A percentile compares a stretch with the other conserved stretches of the same genome.
Conservation (phyloP, 2,113 vertebrate genomes). For the Zosterops japonicus region DNA sequence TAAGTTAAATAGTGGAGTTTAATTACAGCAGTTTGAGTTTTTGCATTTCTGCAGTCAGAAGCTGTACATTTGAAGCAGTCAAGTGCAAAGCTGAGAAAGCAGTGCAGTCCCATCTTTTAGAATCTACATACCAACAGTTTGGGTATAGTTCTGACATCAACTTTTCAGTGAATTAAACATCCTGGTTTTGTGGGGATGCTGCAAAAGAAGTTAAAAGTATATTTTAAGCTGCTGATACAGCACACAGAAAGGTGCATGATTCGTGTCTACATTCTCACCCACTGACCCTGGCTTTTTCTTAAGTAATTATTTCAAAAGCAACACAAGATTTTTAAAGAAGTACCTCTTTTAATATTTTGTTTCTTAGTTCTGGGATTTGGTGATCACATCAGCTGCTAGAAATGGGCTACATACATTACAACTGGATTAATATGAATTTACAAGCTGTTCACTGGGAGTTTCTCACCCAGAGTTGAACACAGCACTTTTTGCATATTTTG, state of each 20-base stretch:
- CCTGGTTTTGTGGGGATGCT: not conserved
- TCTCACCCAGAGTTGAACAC: not conserved
- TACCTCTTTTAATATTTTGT: not conserved
- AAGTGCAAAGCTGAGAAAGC: not conserved
- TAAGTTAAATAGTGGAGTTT: not conserved
- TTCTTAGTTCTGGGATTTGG: not conserved
- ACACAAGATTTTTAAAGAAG: not conserved
- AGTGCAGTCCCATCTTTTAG: not conserved
- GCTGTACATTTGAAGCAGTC: not conserved
- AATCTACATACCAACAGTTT: not conserved
- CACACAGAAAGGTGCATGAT: not conserved
- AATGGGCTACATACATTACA: not conserved
- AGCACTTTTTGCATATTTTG: not conserved
- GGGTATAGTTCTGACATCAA: not conserved
- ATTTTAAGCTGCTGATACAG: not conserved
- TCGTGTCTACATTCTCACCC: not conserved
- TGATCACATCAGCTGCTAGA: not conserved
- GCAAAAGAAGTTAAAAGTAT: not conserved
- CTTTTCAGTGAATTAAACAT: not conserved
- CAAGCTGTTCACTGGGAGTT: not conserved
- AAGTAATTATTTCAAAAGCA: not conserved
- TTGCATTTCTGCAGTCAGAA: not conserved
- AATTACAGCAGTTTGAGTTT: not conserved
- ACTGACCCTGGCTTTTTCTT: not conserved
- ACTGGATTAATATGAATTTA: not conserved